Evolutionary conservation across 2,113 vertebrate genomes (phyloP).

Genomic region (Natator depressus): DNA sequence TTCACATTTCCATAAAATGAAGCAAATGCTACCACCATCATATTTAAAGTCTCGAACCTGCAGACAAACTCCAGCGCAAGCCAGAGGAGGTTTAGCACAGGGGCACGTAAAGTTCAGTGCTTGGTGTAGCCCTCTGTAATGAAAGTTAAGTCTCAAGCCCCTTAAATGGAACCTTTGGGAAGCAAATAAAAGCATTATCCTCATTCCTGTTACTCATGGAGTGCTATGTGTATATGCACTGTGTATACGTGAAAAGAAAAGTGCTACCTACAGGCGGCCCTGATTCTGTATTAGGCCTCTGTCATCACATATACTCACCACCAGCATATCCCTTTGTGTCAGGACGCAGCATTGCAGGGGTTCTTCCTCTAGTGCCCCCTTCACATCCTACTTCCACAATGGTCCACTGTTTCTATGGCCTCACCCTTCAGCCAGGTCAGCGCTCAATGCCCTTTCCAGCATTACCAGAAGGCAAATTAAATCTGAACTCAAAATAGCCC

Average conservation of each 20-base stretch:
- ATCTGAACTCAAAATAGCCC: neutral
- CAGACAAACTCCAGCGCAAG: neutral
- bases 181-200: too few species aligned
- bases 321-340: too few species aligned
- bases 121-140: neutral
- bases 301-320: too few species aligned
- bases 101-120: neutral
- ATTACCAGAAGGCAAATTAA: neutral
- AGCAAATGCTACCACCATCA: neutral
- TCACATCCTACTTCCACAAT: too few species aligned
- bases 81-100: neutral
- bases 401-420: too few species aligned
- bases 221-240: too few species aligned
- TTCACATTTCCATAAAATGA: neutral
- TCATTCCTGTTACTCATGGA: neutral
- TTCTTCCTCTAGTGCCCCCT: too few species aligned
- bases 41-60: too few species aligned
- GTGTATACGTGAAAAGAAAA: too few species aligned
- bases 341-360: too few species aligned
- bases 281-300: neutral
- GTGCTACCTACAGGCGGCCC: too few species aligned
- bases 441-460: neutral
- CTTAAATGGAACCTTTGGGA: neutral
- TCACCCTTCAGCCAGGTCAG: too few species aligned
- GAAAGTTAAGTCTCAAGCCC: neutral